Evolutionary conservation across 2,888 invertebrate species (phyloP).

Genomic region (Cantharis rustica): DNA sequence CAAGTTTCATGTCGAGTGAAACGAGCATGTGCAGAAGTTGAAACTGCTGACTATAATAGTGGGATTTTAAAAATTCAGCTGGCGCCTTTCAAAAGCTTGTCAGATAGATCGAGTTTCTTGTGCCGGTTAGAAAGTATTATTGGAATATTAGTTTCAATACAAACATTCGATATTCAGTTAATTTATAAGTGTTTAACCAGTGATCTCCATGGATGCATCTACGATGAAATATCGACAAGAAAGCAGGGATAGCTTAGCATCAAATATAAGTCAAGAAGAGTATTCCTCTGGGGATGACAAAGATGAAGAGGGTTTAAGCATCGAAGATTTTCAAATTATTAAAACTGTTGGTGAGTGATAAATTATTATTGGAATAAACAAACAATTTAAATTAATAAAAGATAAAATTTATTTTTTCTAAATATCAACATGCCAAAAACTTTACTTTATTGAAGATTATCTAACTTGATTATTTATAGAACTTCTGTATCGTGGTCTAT

Average conservation of each 20-base stretch:
- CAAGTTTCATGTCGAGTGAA: neutral
- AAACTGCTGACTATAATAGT: slow-evolving; percentile 15
- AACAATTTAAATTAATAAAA: neutral
- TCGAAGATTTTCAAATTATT: slow-evolving; percentile 83
- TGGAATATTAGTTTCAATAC: neutral
- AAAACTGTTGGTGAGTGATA: slow-evolving; percentile 81
- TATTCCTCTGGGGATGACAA: slow-evolving; percentile 65
- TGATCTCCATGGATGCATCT: slow-evolving; percentile 43
- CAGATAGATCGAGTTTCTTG: slow-evolving; percentile 13
- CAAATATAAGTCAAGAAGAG: slow-evolving; percentile 54
- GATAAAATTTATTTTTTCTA: neutral
- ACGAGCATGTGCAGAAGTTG: neutral
- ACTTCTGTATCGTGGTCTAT: neutral
- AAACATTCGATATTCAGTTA: neutral
- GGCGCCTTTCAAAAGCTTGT: slow-evolving; percentile 25
- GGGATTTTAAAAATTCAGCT: slow-evolving; percentile 24
- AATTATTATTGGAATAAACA: neutral
- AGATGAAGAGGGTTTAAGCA: slow-evolving; percentile 68
- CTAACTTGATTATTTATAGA: neutral
- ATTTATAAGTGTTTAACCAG: neutral
- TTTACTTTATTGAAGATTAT: neutral
- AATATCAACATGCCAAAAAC: neutral
- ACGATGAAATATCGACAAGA: slow-evolving; percentile 51
- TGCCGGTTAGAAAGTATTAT: neutral
- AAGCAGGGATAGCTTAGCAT: slow-evolving; percentile 53